phyloP scores from a whole-genome alignment of 2,797 vertebrate species.

The Onychomys torridus region DNA sequence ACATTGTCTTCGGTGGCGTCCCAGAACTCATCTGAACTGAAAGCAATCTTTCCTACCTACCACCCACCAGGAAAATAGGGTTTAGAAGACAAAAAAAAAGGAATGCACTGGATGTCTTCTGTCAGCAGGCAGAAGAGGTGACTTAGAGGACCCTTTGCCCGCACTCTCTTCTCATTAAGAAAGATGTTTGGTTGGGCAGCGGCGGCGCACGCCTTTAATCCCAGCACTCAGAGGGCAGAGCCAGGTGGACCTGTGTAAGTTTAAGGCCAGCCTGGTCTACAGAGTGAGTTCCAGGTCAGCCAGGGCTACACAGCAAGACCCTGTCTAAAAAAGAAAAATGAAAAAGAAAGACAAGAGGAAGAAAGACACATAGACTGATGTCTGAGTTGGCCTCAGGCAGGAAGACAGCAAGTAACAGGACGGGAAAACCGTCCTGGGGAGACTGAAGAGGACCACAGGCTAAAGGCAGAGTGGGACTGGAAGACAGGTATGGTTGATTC shows the following conservation, averaged over 20 bases:
- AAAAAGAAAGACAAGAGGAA: conserved; percentile 32
- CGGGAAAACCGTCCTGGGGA: conserved; percentile 57
- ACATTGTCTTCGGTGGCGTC: background rate
- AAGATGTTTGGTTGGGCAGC: conserved; percentile 63
- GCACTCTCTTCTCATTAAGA: conserved; percentile 68
- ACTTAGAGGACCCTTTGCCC: conserved; percentile 42
- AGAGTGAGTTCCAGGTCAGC: background rate
- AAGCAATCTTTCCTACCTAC: background rate
- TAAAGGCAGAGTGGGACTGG: background rate
- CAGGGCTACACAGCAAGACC: background rate
- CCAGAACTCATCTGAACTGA: background rate
- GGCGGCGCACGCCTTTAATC: background rate
- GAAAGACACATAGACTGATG: conserved; percentile 40
- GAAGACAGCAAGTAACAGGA: conserved; percentile 69
- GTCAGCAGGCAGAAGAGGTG: background rate
- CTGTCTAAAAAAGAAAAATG: background rate
- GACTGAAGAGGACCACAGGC: background rate
- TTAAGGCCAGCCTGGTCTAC: background rate
- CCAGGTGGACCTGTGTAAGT: background rate
- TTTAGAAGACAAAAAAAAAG: background rate
- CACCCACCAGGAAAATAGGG: background rate
- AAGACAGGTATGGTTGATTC: background rate
- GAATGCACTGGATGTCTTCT: background rate
- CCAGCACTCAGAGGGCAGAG: background rate
- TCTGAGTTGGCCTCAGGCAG: conserved; percentile 70